Evolutionary conservation across 1,140 invertebrate species (phyloP).

Genomic region (Drosophila pseudoananassae): DNA sequence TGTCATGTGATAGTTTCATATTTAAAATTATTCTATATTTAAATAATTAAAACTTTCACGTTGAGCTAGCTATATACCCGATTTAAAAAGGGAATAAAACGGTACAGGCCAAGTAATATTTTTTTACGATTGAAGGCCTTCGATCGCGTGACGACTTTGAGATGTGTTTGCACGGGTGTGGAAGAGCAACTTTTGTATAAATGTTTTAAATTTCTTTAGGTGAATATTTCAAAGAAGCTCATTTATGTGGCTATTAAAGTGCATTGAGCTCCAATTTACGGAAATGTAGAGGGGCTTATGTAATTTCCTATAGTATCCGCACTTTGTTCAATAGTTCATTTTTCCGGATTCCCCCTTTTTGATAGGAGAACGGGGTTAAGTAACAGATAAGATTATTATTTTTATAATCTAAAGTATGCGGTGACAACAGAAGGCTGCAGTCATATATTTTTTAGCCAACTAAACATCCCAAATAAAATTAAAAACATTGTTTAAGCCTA

Average conservation of each 20-base stretch:
- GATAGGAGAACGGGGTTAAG: constrained; percentile 21
- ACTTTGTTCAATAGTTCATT: not conserved
- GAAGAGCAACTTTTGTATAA: constrained; percentile 29
- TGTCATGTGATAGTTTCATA: too few species aligned
- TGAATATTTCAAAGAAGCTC: constrained; percentile 31
- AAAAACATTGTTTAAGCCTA: not conserved
- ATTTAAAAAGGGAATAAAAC: not conserved
- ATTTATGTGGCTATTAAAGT: constrained; percentile 29
- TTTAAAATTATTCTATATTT: too few species aligned
- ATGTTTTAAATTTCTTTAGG: constrained; percentile 46
- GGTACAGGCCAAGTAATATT: constrained; percentile 6
- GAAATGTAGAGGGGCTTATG: constrained; percentile 26
- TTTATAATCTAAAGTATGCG: not conserved
- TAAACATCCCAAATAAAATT: not conserved
- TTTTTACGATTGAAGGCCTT: constrained; percentile 40
- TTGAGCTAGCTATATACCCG: not conserved
- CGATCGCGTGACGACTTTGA: constrained; percentile 31
- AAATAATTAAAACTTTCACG: too few species aligned
- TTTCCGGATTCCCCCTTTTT: constrained; percentile 14
- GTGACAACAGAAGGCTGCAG: too few species aligned
- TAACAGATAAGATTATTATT: constrained; percentile 1
- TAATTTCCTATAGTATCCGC: constrained; percentile 16
- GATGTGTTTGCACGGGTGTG: constrained; percentile 2
- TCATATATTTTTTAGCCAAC: too few species aligned
- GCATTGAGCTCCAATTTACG: constrained; percentile 32